A percentile compares a stretch with the other conserved stretches of the same genome.
Conservation (phyloP, 1,140 invertebrate genomes). For the Drosophila sturtevanti region DNA sequence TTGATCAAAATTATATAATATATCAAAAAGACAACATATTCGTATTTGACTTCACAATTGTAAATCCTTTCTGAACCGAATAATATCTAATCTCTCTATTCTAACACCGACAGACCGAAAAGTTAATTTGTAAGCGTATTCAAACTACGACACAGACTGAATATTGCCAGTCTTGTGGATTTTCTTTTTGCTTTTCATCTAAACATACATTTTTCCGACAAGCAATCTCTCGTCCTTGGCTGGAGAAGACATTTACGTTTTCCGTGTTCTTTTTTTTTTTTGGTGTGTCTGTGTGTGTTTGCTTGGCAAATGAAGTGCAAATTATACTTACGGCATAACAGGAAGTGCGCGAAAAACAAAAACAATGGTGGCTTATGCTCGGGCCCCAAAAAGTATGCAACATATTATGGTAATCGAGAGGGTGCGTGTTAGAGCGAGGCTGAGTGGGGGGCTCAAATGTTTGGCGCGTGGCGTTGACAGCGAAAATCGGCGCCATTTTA, state of each 20-base stretch:
- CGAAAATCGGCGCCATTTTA: slow-evolving; percentile 54
- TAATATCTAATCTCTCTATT: too few species aligned
- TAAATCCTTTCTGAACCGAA: too few species aligned
- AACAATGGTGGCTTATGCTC: slow-evolving; percentile 11
- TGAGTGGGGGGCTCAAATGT: slow-evolving; percentile 25
- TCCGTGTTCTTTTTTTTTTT: slow-evolving; percentile 14
- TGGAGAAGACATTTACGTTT: slow-evolving; percentile 49
- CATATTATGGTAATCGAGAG: slow-evolving; percentile 25
- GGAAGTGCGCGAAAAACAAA: slow-evolving; percentile 51
- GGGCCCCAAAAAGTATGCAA: slow-evolving; percentile 55
- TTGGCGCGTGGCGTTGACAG: slow-evolving; percentile 64
- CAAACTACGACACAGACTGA: not conserved
- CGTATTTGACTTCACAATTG: too few species aligned
- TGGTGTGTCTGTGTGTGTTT: slow-evolving; percentile 26
- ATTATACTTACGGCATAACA: slow-evolving; percentile 56
- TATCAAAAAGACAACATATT: too few species aligned
- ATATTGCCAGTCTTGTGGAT: not conserved
- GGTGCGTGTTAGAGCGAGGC: not conserved
- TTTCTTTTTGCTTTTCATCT: not conserved
- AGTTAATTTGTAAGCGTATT: not conserved
- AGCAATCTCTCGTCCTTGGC: slow-evolving; percentile 47
- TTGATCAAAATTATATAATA: too few species aligned
- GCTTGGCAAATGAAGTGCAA: slow-evolving; percentile 69
- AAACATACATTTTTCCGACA: slow-evolving; percentile 34
- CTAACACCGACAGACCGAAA: not conserved